Percentiles rank a stretch among this genome's conserved stretches.
Conservation (phyloP, 2,113 vertebrate genomes). For the Phalacrocorax pelagicus region DNA sequence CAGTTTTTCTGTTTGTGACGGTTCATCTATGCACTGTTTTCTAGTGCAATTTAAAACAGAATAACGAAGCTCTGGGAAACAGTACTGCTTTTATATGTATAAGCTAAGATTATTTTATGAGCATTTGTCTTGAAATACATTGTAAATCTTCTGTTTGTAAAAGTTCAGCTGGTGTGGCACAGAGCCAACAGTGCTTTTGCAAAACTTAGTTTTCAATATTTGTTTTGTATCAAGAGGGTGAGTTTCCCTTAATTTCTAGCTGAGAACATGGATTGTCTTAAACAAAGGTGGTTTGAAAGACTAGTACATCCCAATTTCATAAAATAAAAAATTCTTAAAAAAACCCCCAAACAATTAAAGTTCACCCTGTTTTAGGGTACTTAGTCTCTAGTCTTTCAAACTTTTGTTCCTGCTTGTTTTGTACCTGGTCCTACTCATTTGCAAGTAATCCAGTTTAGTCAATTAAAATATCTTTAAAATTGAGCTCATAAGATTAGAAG, state of each 20-base stretch:
- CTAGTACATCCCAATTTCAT: not conserved
- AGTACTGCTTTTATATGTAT: not conserved
- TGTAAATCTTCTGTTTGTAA: not conserved
- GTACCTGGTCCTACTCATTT: not conserved
- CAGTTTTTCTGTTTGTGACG: not conserved
- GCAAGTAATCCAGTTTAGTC: constrained; percentile 24
- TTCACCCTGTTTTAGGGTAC: not conserved
- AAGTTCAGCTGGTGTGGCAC: not conserved
- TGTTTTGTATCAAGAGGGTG: not conserved
- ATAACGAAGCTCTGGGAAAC: not conserved
- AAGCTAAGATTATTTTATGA: not conserved
- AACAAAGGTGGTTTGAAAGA: not conserved
- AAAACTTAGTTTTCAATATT: not conserved
- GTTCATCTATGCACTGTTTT: not conserved
- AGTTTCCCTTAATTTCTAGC: not conserved
- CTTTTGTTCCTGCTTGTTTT: not conserved
- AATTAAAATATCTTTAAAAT: constrained; percentile 22
- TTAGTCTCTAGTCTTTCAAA: not conserved
- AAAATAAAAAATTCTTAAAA: not conserved
- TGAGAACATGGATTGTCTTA: not conserved
- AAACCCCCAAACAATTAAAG: not conserved
- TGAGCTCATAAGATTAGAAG: not conserved
- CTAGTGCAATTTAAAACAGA: not conserved
- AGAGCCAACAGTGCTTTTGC: not conserved
- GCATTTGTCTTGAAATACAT: not conserved